Conservation (phyloP, 2,888 invertebrate genomes). For the Macaria notata region DNA sequence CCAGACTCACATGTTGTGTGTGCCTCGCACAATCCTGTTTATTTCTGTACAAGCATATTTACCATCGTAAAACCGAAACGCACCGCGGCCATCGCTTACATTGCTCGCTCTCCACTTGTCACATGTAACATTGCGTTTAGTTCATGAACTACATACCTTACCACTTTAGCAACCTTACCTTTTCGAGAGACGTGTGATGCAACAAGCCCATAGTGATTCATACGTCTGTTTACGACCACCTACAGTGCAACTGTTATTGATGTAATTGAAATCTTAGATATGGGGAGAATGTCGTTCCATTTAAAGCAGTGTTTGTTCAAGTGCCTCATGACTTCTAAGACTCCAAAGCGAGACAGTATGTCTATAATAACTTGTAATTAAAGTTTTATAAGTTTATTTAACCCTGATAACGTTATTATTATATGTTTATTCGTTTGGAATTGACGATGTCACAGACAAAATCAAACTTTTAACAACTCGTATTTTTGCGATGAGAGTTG, state of each 20-base stretch:
- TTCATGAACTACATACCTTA: constrained; percentile 26
- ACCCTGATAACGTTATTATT: no score
- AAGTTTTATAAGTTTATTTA: no score
- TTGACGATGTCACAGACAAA: no score
- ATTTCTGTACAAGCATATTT: constrained; percentile 25
- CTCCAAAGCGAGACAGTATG: constrained; percentile 4
- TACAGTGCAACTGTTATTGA: constrained; percentile 6
- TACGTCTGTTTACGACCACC: constrained; percentile 17
- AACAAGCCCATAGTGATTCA: constrained; percentile 30
- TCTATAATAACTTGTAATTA: background rate
- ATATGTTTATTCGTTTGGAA: no score
- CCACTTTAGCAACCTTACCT: constrained; percentile 26
- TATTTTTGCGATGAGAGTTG: no score
- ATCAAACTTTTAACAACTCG: no score
- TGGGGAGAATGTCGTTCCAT: background rate
- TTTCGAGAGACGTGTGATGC: constrained; percentile 27
- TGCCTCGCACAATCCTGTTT: constrained; percentile 22
- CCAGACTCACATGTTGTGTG: constrained; percentile 12
- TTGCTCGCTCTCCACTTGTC: constrained; percentile 16
- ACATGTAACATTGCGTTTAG: constrained; percentile 26
- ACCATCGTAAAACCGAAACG: constrained; percentile 8
- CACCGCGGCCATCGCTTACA: constrained; percentile 20
- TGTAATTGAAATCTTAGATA: constrained; percentile 10
- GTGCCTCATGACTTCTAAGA: background rate
- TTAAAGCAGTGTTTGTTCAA: background rate